Percentiles rank a stretch among this genome's conserved stretches.
Conservation (phyloP, 2,113 vertebrate genomes). For the Eidolon helvum region DNA sequence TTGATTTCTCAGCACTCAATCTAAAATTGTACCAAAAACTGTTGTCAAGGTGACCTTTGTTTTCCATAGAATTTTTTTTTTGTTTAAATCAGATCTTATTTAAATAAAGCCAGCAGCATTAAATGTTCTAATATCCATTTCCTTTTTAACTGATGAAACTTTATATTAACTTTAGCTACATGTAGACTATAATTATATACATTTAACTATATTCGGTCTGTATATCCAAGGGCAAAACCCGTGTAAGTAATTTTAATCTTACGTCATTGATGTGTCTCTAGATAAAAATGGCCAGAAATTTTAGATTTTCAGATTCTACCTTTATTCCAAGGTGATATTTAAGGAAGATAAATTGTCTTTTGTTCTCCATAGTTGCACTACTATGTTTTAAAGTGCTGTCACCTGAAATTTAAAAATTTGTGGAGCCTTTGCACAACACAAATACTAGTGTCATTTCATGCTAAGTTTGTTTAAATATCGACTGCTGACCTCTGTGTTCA, state of each 20-base stretch:
- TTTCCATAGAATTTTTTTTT: constrained; percentile 14
- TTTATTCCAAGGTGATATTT: not conserved
- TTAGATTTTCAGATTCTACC: not conserved
- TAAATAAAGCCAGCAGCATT: not conserved
- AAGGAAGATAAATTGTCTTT: not conserved
- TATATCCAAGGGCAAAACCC: not conserved
- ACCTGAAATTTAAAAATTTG: not conserved
- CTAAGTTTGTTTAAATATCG: not conserved
- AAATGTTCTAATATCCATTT: not conserved
- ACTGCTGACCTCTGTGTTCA: not conserved
- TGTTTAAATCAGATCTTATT: not conserved
- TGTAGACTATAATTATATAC: not conserved
- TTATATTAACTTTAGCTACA: not conserved
- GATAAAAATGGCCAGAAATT: not conserved
- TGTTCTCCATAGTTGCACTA: not conserved
- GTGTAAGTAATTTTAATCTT: not conserved
- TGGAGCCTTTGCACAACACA: not conserved
- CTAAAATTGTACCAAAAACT: not conserved
- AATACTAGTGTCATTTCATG: not conserved
- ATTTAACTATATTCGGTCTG: not conserved
- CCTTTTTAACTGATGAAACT: not conserved
- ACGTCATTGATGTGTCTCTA: not conserved
- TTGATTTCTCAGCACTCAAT: not conserved
- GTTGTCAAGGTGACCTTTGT: not conserved
- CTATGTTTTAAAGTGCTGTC: not conserved